Evolutionary conservation across 2,113 vertebrate species (phyloP).

Genomic region (Pseudorhombus dupliciocellatus): DNA sequence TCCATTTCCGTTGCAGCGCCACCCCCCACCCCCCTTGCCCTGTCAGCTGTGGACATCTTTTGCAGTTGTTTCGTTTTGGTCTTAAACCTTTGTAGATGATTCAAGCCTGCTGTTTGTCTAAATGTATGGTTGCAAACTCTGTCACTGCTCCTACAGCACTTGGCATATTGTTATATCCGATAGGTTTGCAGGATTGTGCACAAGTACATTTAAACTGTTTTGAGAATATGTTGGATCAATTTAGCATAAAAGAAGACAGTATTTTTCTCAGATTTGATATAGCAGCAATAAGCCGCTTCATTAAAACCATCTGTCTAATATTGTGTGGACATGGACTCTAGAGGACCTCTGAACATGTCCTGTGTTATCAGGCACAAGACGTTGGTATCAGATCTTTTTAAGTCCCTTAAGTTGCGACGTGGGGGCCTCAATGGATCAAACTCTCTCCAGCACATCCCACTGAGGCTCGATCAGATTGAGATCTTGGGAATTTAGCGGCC

Average conservation of each 20-base stretch:
- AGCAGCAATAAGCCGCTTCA: not conserved
- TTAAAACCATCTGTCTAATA: not conserved
- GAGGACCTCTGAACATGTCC: not conserved
- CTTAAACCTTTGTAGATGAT: too few species aligned
- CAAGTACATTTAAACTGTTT: too few species aligned
- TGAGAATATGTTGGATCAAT: too few species aligned
- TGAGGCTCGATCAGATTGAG: not conserved
- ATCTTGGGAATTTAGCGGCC: not conserved
- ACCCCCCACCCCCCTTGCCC: conserved; percentile 29
- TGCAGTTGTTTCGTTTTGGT: conserved; percentile 7
- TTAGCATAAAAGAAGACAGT: not conserved
- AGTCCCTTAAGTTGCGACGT: not conserved
- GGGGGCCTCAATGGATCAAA: not conserved
- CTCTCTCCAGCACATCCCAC: not conserved
- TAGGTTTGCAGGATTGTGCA: too few species aligned
- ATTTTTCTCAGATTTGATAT: not conserved
- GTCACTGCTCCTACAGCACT: too few species aligned
- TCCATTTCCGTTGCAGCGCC: conserved; percentile 67
- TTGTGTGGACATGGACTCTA: not conserved
- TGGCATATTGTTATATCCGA: too few species aligned
- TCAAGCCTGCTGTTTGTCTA: too few species aligned
- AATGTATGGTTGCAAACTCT: too few species aligned
- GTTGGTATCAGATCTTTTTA: not conserved
- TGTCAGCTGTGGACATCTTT: conserved; percentile 49
- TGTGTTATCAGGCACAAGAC: not conserved